Evolutionary conservation across 2,797 vertebrate genomes (phyloP).

Genomic region (Ateles fusciceps): DNA sequence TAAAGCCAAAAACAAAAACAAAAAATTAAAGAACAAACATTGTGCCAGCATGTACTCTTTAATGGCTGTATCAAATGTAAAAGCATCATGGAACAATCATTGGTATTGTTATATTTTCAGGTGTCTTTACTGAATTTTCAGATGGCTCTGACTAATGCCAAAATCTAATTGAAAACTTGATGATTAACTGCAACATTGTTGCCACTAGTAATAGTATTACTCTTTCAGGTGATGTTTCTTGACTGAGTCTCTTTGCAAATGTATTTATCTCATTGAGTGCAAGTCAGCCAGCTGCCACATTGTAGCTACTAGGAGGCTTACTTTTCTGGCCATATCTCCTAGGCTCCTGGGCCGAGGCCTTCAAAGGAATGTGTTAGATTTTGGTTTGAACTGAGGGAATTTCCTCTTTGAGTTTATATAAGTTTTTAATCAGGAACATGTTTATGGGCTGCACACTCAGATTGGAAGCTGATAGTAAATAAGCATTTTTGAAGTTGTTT

Average conservation of each 20-base stretch:
- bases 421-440: slow-evolving; percentile 44
- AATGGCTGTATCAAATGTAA: not conserved
- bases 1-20: not conserved
- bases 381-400: slow-evolving; percentile 62
- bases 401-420: slow-evolving; percentile 26
- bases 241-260: not conserved
- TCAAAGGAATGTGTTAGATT: slow-evolving; percentile 60
- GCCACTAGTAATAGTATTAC: not conserved
- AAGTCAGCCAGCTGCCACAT: not conserved
- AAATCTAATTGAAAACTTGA: not conserved
- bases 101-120: not conserved
- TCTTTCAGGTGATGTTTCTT: not conserved
- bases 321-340: not conserved
- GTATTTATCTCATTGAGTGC: not conserved
- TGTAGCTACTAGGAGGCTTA: not conserved
- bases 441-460: not conserved
- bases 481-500: slow-evolving; percentile 63
- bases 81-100: not conserved
- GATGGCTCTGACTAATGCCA: not conserved
- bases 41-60: not conserved
- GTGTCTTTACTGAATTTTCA: not conserved
- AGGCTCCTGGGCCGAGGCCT: not conserved
- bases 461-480: slow-evolving; percentile 55
- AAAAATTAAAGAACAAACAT: slow-evolving; percentile 17
- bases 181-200: slow-evolving; percentile 7